A percentile compares a stretch with the other conserved stretches of the same genome.
Conservation (phyloP, 2,113 vertebrate species). For the Propithecus coquereli region DNA sequence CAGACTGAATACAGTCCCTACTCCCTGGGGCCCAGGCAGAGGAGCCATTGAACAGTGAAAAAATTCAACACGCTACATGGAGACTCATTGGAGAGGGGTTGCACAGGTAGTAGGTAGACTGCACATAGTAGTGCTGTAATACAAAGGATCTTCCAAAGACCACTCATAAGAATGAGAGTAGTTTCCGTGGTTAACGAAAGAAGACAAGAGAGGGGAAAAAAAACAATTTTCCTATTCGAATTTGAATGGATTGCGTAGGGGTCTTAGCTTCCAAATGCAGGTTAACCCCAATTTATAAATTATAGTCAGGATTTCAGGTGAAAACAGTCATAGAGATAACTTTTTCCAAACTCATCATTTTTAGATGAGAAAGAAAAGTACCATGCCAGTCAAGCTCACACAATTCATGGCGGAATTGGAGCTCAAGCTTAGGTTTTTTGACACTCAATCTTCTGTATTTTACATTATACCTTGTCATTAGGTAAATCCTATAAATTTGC, state of each 20-base stretch:
- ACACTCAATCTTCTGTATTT: neutral
- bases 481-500: neutral
- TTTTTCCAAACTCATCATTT: slow-evolving; percentile 1
- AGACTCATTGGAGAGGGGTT: neutral
- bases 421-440: neutral
- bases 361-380: neutral
- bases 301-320: neutral
- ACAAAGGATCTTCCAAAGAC: neutral
- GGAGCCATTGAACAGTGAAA: neutral
- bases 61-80: neutral
- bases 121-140: no score
- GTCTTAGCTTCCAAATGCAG: neutral
- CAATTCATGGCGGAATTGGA: neutral
- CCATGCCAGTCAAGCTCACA: neutral
- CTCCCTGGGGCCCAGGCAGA: neutral
- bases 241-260: neutral
- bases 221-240: neutral
- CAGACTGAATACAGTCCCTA: neutral
- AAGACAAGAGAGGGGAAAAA: neutral
- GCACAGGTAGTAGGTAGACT: neutral
- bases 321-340: neutral
- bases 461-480: neutral
- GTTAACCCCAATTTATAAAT: neutral
- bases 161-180: neutral
- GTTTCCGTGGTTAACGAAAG: neutral